Conservation (phyloP, 2,888 invertebrate genomes). For the Tuta absoluta region DNA sequence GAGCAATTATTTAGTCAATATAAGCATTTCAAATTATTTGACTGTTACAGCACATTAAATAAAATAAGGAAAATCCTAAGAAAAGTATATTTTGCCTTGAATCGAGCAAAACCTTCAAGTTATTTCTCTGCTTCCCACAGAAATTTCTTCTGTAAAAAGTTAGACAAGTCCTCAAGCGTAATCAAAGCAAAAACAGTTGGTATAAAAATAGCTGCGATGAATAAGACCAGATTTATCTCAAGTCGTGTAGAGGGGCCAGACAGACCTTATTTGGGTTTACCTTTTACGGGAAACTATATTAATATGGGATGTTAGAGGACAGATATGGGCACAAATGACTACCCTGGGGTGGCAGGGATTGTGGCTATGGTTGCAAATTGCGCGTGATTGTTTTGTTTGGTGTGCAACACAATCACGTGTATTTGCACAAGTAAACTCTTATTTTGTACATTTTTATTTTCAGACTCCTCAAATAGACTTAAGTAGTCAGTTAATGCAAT, state of each 20-base stretch:
- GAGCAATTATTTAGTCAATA: background rate
- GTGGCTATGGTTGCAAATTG: background rate
- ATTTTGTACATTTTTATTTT: background rate
- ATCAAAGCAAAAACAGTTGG: constrained; percentile 12
- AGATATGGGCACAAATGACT: constrained; percentile 56
- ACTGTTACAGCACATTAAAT: background rate
- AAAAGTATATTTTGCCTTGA: background rate
- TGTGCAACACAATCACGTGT: background rate
- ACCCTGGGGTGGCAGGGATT: constrained; percentile 41
- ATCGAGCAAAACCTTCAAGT: too few species aligned
- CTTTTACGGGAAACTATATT: constrained; percentile 46
- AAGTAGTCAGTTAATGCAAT: background rate
- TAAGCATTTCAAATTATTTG: background rate
- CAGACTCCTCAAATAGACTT: background rate
- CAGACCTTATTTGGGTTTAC: constrained; percentile 45
- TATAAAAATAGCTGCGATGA: constrained; percentile 18
- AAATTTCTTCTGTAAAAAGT: constrained; percentile 8
- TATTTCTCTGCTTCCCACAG: background rate
- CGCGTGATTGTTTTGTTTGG: background rate
- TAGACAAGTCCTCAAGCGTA: background rate
- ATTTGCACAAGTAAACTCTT: background rate
- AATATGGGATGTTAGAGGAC: constrained; percentile 44
- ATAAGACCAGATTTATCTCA: constrained; percentile 20
- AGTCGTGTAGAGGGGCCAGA: constrained; percentile 32
- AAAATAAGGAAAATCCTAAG: background rate